These are phyloP conservation scores for Mesopsocus fuscifrons DNA, from an alignment of 2,888 invertebrate species.

Conservation along the genomic window DNA sequence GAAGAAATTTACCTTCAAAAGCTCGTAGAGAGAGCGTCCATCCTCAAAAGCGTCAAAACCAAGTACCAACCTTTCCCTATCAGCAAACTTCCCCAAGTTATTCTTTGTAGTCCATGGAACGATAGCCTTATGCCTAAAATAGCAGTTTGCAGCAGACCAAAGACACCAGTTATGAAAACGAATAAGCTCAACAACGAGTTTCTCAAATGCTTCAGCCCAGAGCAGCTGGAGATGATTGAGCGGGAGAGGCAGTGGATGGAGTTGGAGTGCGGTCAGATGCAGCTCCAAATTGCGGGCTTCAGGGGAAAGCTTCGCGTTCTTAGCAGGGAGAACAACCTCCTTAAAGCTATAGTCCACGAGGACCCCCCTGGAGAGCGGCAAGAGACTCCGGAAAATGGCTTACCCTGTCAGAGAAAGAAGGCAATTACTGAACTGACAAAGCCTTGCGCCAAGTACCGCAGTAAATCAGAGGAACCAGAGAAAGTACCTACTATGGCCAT, in stretches of 20 bases:
- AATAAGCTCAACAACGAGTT: neutral
- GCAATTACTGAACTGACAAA: too few species aligned
- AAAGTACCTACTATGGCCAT: too few species aligned
- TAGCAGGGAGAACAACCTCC: neutral
- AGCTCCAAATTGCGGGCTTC: neutral
- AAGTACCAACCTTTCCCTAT: too few species aligned
- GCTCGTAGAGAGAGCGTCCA: too few species aligned
- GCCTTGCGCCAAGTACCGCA: too few species aligned
- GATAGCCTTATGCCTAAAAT: constrained; percentile 2
- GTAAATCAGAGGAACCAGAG: too few species aligned
- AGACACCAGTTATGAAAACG: neutral
- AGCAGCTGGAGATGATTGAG: neutral
- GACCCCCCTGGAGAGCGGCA: too few species aligned
- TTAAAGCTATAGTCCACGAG: neutral
- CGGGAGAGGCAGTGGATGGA: neutral
- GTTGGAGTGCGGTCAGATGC: neutral
- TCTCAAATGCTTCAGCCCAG: neutral
- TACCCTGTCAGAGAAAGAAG: too few species aligned
- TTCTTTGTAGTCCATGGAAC: constrained; percentile 6
- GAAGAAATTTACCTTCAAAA: too few species aligned
- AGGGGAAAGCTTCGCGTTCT: neutral
- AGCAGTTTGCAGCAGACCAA: neutral
- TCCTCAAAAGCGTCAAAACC: too few species aligned
- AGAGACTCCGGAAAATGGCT: too few species aligned
- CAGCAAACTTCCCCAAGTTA: constrained; percentile 1